Evolutionary conservation across 2,797 vertebrate genomes (phyloP).

Genomic region (Poeciliopsis presidionis): DNA sequence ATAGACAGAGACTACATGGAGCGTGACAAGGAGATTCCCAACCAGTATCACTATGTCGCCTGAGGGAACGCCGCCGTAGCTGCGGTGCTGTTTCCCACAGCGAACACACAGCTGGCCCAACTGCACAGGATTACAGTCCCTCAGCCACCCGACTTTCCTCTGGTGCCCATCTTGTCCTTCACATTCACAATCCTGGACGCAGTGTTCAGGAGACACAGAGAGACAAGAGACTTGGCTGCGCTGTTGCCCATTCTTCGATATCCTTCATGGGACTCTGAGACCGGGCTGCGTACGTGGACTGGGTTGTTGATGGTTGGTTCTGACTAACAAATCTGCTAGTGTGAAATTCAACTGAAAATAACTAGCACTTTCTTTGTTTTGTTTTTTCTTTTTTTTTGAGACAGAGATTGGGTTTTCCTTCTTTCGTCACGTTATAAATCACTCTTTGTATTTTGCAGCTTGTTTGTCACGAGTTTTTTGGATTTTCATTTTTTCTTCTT

Average conservation of each 20-base stretch:
- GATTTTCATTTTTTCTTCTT: slow-evolving; percentile 26
- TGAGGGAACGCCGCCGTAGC: slow-evolving; percentile 72
- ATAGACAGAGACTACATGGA: slow-evolving; percentile 99
- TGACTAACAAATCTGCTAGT: slow-evolving; percentile 67
- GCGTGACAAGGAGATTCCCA: slow-evolving; percentile 92
- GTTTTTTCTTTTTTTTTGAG: slow-evolving; percentile 34
- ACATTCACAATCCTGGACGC: slow-evolving; percentile 44
- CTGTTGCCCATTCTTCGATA: slow-evolving; percentile 42
- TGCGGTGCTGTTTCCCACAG: slow-evolving; percentile 58
- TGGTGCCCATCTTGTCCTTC: slow-evolving; percentile 55
- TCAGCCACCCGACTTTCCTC: slow-evolving; percentile 63
- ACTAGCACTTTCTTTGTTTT: slow-evolving; percentile 70
- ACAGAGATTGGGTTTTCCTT: slow-evolving; percentile 43
- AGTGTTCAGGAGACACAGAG: slow-evolving; percentile 50
- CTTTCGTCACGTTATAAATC: slow-evolving; percentile 50
- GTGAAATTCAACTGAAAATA: slow-evolving; percentile 71
- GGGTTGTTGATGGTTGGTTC: slow-evolving; percentile 56
- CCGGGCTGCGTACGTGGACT: slow-evolving; percentile 45
- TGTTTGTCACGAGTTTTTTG: slow-evolving; percentile 68
- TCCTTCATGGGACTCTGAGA: slow-evolving; percentile 47
- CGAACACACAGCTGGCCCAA: slow-evolving; percentile 54
- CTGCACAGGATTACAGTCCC: slow-evolving; percentile 56
- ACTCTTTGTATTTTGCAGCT: slow-evolving; percentile 69
- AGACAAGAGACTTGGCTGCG: slow-evolving; percentile 54
- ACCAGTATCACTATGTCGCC: slow-evolving; percentile 96